A percentile compares a stretch with the other conserved stretches of the same genome.
phyloP scores from a whole-genome alignment of 2,797 vertebrate genomes.

The Manis javanica region DNA sequence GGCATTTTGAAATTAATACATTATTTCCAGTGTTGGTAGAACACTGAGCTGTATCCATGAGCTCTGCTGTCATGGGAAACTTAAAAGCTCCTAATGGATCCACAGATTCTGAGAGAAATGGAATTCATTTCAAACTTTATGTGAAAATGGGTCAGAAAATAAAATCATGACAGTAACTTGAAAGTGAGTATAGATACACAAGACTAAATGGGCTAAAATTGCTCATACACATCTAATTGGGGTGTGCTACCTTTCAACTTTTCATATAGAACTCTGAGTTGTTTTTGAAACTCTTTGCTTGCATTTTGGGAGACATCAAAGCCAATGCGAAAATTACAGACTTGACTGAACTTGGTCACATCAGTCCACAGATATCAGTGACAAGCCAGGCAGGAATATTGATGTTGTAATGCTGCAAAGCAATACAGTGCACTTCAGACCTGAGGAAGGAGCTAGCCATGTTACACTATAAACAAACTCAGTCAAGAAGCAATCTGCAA shows the following conservation, averaged over 20 bases:
- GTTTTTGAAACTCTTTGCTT: slow-evolving; percentile 76
- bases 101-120: slow-evolving; percentile 61
- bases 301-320: slow-evolving; percentile 81
- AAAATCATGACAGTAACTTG: slow-evolving; percentile 56
- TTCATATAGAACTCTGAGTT: slow-evolving; percentile 76
- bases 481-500: not conserved
- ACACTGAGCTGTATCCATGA: not conserved
- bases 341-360: slow-evolving; percentile 80
- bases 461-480: not conserved
- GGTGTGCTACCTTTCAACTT: slow-evolving; percentile 72
- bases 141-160: slow-evolving; percentile 78
- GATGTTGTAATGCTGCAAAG: not conserved
- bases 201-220: slow-evolving; percentile 74
- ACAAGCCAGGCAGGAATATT: not conserved
- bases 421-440: not conserved
- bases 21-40: slow-evolving; percentile 18
- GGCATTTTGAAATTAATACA: slow-evolving; percentile 62
- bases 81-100: slow-evolving; percentile 69
- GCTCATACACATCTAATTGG: slow-evolving; percentile 57
- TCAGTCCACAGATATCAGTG: slow-evolving; percentile 62
- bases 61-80: slow-evolving; percentile 26
- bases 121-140: slow-evolving; percentile 79
- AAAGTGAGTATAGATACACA: slow-evolving; percentile 70
- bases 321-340: slow-evolving; percentile 69
- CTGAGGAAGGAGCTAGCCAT: not conserved